Conservation (phyloP, 30 jellyfish, hydroid and myxozoan genomes). For the Pelagia noctiluca region DNA sequence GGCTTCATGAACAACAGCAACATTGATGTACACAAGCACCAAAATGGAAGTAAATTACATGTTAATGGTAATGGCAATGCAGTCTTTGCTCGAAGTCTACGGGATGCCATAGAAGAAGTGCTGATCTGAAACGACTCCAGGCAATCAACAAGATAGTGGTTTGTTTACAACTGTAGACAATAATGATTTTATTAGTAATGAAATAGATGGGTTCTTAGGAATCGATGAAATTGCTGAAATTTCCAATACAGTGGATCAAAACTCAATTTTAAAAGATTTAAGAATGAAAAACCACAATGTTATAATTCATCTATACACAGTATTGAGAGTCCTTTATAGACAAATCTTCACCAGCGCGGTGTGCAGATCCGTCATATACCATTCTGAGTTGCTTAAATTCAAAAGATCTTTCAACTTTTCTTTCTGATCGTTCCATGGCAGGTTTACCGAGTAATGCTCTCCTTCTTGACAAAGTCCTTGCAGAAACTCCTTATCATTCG, state of each 20-base stretch:
- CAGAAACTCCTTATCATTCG: not conserved
- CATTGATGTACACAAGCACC: no score
- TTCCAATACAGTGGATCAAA: not conserved
- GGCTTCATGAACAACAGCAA: no score
- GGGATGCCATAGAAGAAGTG: no score
- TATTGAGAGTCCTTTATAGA: not conserved
- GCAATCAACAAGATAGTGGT: not conserved
- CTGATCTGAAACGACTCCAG: no score
- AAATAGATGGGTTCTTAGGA: not conserved
- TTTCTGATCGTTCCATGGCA: not conserved
- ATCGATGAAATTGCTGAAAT: not conserved
- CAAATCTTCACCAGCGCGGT: not conserved
- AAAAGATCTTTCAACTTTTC: not conserved
- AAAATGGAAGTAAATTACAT: no score
- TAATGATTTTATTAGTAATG: no score
- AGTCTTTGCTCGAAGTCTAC: no score
- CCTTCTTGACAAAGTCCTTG: not conserved
- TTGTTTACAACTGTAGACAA: not conserved
- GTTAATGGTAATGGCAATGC: no score
- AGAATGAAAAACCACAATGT: no score
- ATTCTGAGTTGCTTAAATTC: not conserved
- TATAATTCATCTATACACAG: no score
- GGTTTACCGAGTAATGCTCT: not conserved
- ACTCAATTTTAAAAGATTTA: not conserved
- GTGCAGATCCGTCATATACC: constrained; percentile 1